Conservation (phyloP, 2,113 vertebrate genomes). For the Gobiocypris rarus region DNA sequence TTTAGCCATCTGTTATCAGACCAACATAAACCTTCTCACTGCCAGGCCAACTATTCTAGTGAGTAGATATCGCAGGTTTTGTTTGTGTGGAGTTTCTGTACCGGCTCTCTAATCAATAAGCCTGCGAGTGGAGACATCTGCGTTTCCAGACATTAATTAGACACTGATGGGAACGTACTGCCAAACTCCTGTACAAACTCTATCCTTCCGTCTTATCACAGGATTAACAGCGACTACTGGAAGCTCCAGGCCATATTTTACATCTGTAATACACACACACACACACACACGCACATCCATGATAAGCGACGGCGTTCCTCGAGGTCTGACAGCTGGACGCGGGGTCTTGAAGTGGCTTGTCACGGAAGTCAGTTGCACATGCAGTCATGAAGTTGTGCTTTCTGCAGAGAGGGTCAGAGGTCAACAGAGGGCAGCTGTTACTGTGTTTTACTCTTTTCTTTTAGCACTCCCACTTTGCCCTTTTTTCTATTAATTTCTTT, state of each 20-base stretch:
- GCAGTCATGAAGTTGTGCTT: background rate
- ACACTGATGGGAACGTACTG: background rate
- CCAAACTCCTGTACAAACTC: background rate
- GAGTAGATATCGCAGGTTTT: background rate
- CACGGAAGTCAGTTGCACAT: background rate
- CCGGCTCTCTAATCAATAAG: constrained; percentile 16
- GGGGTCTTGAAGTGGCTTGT: background rate
- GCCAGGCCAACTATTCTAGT: background rate
- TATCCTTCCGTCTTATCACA: background rate
- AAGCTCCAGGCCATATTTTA: background rate
- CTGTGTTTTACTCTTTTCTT: background rate
- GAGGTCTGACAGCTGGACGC: background rate
- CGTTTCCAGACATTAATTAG: background rate
- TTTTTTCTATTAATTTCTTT: background rate
- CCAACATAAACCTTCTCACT: background rate
- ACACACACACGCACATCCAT: background rate
- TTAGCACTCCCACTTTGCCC: background rate
- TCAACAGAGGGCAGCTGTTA: background rate
- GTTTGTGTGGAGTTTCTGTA: constrained; percentile 21
- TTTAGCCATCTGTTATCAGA: constrained; percentile 21
- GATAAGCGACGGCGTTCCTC: background rate
- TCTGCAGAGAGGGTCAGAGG: background rate
- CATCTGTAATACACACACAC: background rate
- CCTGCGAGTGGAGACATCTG: background rate
- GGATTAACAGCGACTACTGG: background rate